phyloP scores from a whole-genome alignment of 2,888 invertebrate genomes.

The Pyrrhosoma nymphula region DNA sequence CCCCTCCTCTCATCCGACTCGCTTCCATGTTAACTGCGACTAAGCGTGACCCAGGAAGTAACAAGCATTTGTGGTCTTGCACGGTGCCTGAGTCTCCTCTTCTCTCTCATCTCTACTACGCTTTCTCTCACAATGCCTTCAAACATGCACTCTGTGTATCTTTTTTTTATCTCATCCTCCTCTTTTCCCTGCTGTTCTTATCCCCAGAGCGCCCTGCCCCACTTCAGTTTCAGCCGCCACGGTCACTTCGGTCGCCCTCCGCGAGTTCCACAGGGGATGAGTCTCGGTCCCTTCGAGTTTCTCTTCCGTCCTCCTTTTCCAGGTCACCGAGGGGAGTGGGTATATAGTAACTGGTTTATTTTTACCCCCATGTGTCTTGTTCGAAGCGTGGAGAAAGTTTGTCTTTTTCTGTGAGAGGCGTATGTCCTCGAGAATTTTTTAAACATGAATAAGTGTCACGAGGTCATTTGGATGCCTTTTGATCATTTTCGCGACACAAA shows the following conservation, averaged over 20 bases:
- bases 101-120: no score
- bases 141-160: background rate
- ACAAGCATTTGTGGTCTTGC: constrained; percentile 27
- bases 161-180: background rate
- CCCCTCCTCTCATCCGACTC: background rate
- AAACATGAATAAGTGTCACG: background rate
- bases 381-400: background rate
- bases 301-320: no score
- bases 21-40: constrained; percentile 33
- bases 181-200: background rate
- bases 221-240: background rate
- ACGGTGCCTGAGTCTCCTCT: background rate
- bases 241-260: background rate
- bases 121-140: background rate
- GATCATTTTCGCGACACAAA: no score
- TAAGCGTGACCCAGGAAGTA: constrained; percentile 30
- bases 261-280: background rate
- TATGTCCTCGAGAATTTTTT: background rate
- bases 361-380: no score
- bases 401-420: background rate
- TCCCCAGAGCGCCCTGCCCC: background rate
- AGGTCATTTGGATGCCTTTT: no score
- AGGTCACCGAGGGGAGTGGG: no score
- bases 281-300: background rate
- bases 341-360: no score